Percentiles rank a stretch among this genome's conserved stretches.
Conservation (phyloP, 2,888 invertebrate species). For the Fissipunctia ypsillon region DNA sequence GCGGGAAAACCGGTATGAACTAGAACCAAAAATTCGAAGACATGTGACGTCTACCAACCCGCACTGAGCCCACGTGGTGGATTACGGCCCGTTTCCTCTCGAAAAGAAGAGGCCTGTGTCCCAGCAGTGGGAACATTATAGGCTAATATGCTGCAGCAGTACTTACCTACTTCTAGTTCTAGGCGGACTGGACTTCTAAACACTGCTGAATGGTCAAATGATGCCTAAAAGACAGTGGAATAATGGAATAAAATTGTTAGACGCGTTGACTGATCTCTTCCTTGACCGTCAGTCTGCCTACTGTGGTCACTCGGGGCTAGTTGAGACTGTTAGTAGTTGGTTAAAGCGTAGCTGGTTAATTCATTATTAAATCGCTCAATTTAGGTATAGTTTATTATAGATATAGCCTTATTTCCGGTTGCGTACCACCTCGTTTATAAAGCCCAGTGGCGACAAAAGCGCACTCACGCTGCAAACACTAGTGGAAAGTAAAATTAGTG, state of each 20-base stretch:
- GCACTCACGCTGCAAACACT: slow-evolving; percentile 27
- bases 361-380: neutral
- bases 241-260: neutral
- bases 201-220: too few relatives aligned
- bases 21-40: too few relatives aligned
- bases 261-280: neutral
- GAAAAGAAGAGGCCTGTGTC: too few relatives aligned
- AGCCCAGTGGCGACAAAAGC: neutral
- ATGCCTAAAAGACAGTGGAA: neutral
- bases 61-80: too few relatives aligned
- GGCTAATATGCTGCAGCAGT: too few relatives aligned
- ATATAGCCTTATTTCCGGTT: slow-evolving; percentile 1
- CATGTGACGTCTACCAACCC: too few relatives aligned
- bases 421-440: slow-evolving; percentile 9
- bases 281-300: neutral
- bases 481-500: slow-evolving; percentile 22
- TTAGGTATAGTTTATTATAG: neutral
- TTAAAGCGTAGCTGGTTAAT: too few relatives aligned
- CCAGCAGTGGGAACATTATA: too few relatives aligned
- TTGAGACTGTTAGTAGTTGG: neutral
- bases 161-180: neutral
- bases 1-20: too few relatives aligned
- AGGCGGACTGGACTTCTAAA: neutral
- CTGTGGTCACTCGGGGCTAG: neutral
- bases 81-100: too few relatives aligned